These are phyloP conservation scores for Morone saxatilis DNA, from an alignment of 2,113 vertebrate species.

Conservation along the genomic window DNA sequence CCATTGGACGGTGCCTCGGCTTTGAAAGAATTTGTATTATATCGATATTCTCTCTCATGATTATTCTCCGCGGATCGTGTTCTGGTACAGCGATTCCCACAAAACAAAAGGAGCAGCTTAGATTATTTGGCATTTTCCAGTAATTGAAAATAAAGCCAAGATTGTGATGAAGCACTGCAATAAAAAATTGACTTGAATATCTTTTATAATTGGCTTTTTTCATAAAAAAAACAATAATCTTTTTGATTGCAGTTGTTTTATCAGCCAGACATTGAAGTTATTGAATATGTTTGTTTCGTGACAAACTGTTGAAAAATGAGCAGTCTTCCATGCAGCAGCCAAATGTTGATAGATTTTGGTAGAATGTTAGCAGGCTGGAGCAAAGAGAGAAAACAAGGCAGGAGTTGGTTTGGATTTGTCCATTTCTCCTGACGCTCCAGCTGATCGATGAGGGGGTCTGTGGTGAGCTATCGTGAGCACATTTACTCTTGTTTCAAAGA, in stretches of 20 bases:
- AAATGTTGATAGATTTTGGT: conserved; percentile 39
- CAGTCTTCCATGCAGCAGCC: conserved; percentile 11
- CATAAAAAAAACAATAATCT: conserved; percentile 17
- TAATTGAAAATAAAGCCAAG: conserved; percentile 33
- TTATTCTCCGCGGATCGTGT: conserved; percentile 46
- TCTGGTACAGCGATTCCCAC: conserved; percentile 33
- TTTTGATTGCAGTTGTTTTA: conserved; percentile 52
- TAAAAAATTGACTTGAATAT: background rate
- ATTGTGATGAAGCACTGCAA: conserved; percentile 13
- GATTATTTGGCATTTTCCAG: conserved; percentile 46
- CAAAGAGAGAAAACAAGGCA: conserved; percentile 23
- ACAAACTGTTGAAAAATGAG: conserved; percentile 25
- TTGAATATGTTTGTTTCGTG: conserved; percentile 3
- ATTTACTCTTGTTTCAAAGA: conserved; percentile 61
- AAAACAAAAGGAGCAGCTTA: conserved; percentile 36
- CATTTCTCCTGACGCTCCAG: conserved; percentile 21
- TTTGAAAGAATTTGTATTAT: conserved; percentile 41
- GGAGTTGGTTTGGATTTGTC: conserved; percentile 47
- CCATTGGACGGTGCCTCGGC: conserved; percentile 20
- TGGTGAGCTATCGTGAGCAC: conserved; percentile 48
- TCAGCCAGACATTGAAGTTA: conserved; percentile 11
- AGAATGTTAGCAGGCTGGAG: conserved; percentile 24
- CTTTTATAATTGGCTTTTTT: conserved; percentile 24
- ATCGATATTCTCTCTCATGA: conserved; percentile 45
- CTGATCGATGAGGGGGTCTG: conserved; percentile 64